These are phyloP conservation scores for Vollenhovia emeryi DNA, from an alignment of 1,140 invertebrate species.

Conservation along the genomic window DNA sequence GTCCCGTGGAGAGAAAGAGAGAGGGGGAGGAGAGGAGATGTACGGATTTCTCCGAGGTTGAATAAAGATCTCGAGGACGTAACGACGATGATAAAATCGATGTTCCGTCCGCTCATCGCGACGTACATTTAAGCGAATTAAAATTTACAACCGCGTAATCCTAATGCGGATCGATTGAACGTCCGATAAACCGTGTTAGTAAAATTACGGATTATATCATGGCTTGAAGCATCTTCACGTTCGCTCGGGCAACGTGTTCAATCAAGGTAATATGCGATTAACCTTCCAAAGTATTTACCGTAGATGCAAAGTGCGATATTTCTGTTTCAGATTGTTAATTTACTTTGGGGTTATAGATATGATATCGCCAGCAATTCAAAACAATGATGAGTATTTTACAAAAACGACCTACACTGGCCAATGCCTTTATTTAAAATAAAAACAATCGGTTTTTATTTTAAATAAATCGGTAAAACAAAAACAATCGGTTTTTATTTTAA, in stretches of 20 bases:
- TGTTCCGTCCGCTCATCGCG: neutral
- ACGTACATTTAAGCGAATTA: conserved; percentile 13
- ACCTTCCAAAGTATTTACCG: neutral
- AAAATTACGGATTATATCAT: conserved; percentile 7
- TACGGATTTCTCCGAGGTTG: neutral
- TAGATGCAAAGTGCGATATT: neutral
- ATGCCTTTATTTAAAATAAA: too few species aligned
- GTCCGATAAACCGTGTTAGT: neutral
- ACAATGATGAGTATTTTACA: too few species aligned
- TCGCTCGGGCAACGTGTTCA: neutral
- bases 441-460: too few species aligned
- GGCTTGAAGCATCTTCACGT: neutral
- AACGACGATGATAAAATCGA: conserved; percentile 46
- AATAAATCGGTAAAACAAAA: too few species aligned
- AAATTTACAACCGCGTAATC: conserved; percentile 2
- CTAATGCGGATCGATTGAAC: neutral
- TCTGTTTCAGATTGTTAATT: too few species aligned
- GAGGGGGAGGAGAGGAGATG: neutral
- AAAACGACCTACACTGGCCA: too few species aligned
- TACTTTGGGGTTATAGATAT: too few species aligned
- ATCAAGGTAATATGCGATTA: neutral
- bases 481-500: too few species aligned
- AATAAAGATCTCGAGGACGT: conserved; percentile 21
- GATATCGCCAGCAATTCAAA: too few species aligned
- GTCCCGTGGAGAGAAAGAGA: neutral